phyloP scores from a whole-genome alignment of 1,140 invertebrate species.

The Halictus rubicundus region DNA sequence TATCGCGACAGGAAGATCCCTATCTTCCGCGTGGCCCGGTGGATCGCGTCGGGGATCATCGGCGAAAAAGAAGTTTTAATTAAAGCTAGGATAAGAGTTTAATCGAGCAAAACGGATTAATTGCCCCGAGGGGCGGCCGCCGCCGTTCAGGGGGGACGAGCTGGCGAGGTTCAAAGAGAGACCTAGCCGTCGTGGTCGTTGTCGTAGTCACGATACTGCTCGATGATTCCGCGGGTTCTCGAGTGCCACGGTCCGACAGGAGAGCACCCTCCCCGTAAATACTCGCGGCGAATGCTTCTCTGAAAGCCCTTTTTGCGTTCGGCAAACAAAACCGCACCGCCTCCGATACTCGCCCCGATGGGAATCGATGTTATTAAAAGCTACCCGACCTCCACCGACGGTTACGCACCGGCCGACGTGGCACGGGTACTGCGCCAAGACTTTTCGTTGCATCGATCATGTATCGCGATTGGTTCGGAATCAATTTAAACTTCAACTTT shows the following conservation, averaged over 20 bases:
- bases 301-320: constrained; percentile 54
- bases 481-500: too few species aligned
- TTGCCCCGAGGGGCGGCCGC: constrained; percentile 50
- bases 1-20: constrained; percentile 52
- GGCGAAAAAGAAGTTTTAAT: constrained; percentile 72
- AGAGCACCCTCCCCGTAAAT: constrained; percentile 54
- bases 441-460: constrained; percentile 35
- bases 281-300: constrained; percentile 51
- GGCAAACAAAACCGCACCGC: constrained; percentile 38
- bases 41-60: constrained; percentile 34
- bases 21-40: constrained; percentile 37
- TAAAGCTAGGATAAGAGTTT: constrained; percentile 74
- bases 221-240: constrained; percentile 44
- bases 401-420: constrained; percentile 15
- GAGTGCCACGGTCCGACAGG: constrained; percentile 46
- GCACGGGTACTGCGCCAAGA: constrained; percentile 2
- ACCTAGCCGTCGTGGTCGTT: neutral
- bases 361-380: constrained; percentile 50
- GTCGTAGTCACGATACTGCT: neutral
- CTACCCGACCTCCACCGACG: constrained; percentile 11
- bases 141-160: constrained; percentile 54
- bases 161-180: constrained; percentile 60
- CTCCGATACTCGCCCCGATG: constrained; percentile 37
- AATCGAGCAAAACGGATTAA: constrained; percentile 74
- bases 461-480: too few species aligned